Percentiles rank a stretch among this genome's conserved stretches.
Conservation (phyloP, 2,113 vertebrate species). For the Glaucidium brasilianum region DNA sequence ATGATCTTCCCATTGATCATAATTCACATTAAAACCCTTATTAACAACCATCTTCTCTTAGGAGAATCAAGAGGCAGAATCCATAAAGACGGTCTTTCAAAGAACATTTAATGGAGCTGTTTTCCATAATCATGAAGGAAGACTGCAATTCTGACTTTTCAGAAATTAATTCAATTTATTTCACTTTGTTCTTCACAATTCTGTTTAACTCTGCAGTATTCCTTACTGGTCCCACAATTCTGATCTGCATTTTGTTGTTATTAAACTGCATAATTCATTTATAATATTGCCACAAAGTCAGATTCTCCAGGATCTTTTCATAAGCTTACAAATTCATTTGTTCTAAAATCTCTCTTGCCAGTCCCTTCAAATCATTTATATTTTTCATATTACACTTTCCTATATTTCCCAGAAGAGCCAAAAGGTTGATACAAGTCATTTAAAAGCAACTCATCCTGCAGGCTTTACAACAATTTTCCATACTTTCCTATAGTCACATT, state of each 20-base stretch:
- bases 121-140: not conserved
- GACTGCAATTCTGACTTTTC: not conserved
- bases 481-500: not conserved
- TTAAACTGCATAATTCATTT: not conserved
- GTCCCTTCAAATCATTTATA: not conserved
- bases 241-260: not conserved
- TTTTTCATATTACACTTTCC: not conserved
- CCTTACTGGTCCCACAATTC: not conserved
- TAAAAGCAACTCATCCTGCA: not conserved
- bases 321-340: not conserved
- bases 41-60: not conserved
- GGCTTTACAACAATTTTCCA: not conserved
- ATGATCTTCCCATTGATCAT: not conserved
- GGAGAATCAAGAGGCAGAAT: not conserved
- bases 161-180: not conserved
- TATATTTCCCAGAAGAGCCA: not conserved
- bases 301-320: not conserved
- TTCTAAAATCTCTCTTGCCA: not conserved
- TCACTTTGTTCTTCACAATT: not conserved
- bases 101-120: not conserved
- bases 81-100: not conserved
- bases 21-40: not conserved
- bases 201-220: not conserved
- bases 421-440: not conserved
- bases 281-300: not conserved